Conservation (phyloP, 2,888 invertebrate species). For the Pristionchus exspectatus region DNA sequence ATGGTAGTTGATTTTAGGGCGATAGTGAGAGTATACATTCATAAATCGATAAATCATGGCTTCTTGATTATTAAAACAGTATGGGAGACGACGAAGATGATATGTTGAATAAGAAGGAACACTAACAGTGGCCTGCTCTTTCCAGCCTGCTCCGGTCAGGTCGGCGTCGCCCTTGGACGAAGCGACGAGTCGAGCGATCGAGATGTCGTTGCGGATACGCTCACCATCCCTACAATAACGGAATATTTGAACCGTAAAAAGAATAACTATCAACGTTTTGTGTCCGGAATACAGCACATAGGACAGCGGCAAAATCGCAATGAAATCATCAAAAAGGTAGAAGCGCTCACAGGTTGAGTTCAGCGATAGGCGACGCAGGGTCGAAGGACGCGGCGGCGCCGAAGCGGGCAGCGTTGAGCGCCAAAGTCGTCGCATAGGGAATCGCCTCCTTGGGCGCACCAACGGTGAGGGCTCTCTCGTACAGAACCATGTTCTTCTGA, state of each 20-base stretch:
- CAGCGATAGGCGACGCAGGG: constrained; percentile 58
- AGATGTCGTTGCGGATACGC: constrained; percentile 64
- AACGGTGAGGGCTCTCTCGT: constrained; percentile 57
- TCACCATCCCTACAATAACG: constrained; percentile 67
- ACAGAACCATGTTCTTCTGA: constrained; percentile 56
- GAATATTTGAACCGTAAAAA: not conserved
- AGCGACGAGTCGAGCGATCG: constrained; percentile 69
- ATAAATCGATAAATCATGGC: no score
- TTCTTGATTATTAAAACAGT: no score
- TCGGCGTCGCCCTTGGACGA: constrained; percentile 59
- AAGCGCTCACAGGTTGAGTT: constrained; percentile 61
- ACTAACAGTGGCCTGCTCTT: constrained; percentile 61
- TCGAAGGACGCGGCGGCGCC: constrained; percentile 62
- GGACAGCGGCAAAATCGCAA: not conserved
- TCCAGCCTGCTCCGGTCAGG: constrained; percentile 62
- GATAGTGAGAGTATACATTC: no score
- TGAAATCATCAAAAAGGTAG: not conserved
- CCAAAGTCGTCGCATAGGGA: constrained; percentile 67
- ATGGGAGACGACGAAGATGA: no score
- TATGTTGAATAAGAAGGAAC: no score
- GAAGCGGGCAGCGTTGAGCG: constrained; percentile 65
- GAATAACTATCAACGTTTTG: not conserved
- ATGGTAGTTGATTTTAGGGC: no score
- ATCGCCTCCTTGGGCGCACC: constrained; percentile 59
- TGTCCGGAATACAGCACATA: not conserved